These are phyloP conservation scores for Apantesis nais DNA, from an alignment of 2,888 invertebrate species.

Conservation along the genomic window DNA sequence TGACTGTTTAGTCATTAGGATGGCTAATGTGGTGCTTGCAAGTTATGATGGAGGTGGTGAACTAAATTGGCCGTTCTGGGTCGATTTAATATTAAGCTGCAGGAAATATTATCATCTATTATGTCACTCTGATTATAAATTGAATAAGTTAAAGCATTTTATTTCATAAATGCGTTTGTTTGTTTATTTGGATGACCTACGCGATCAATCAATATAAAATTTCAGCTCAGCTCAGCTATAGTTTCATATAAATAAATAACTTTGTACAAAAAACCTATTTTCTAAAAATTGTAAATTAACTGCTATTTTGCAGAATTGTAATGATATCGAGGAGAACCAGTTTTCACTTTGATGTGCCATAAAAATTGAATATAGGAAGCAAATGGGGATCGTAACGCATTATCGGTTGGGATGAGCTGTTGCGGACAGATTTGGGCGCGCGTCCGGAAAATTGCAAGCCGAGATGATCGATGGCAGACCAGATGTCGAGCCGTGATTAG, in stretches of 20 bases:
- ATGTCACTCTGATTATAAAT: not conserved
- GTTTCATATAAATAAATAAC: too few relatives aligned
- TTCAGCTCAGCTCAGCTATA: too few relatives aligned
- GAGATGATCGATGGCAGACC: constrained; percentile 70
- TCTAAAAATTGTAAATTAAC: not conserved
- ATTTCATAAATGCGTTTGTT: too few relatives aligned
- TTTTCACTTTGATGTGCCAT: constrained; percentile 27
- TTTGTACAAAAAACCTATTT: not conserved
- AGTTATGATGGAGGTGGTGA: constrained; percentile 7
- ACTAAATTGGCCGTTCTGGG: constrained; percentile 10
- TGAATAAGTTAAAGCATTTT: too few relatives aligned
- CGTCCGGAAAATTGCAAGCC: constrained; percentile 65
- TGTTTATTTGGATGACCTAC: too few relatives aligned
- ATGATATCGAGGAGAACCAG: not conserved
- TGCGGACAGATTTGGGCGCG: constrained; percentile 62
- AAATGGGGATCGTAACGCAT: constrained; percentile 61
- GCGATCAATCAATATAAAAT: too few relatives aligned
- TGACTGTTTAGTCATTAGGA: constrained; percentile 47
- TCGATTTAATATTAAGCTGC: constrained; percentile 7
- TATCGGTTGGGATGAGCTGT: constrained; percentile 68
- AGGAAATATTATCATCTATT: not conserved
- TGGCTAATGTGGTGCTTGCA: constrained; percentile 16
- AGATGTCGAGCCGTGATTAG: constrained; percentile 67
- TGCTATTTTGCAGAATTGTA: not conserved
- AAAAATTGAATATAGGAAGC: constrained; percentile 46